These are phyloP conservation scores for Rhynchomys soricoides DNA, from an alignment of 2,113 vertebrate genomes.

Conservation along the genomic window DNA sequence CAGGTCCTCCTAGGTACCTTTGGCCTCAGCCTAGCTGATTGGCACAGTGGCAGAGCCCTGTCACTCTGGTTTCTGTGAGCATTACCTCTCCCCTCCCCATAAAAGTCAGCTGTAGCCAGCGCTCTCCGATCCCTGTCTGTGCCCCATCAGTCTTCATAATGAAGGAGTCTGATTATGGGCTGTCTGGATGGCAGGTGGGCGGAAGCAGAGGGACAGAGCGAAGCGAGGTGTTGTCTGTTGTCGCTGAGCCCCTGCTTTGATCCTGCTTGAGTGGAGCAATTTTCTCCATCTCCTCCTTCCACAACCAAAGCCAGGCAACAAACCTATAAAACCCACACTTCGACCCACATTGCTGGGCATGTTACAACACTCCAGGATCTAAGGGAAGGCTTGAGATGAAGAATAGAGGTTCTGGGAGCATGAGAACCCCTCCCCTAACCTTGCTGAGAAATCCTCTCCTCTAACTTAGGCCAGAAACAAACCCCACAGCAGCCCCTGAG, in stretches of 20 bases:
- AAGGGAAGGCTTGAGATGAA: not conserved
- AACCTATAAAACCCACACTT: not conserved
- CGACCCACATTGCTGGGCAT: not conserved
- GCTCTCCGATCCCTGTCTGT: not conserved
- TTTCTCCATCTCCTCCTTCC: not conserved
- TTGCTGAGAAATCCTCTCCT: not conserved
- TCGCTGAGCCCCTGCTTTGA: not conserved
- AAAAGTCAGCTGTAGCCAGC: not conserved
- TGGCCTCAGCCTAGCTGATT: not conserved
- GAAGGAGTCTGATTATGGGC: constrained; percentile 27
- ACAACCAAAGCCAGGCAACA: not conserved
- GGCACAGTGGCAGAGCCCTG: not conserved
- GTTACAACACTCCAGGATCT: not conserved
- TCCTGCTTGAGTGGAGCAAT: not conserved
- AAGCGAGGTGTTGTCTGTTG: not conserved
- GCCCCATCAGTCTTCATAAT: not conserved
- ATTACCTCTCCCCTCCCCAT: not conserved
- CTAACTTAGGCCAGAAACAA: not conserved
- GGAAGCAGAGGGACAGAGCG: not conserved
- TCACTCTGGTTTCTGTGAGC: not conserved
- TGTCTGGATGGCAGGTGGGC: not conserved
- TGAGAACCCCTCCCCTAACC: not conserved
- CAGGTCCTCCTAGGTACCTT: not conserved
- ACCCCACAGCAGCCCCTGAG: not conserved
- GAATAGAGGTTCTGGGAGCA: not conserved